Evolutionary conservation across 2,113 vertebrate genomes (phyloP), one percentile per base, ranked within the genome.

Genomic region (Sardina pilchardus): DNA sequence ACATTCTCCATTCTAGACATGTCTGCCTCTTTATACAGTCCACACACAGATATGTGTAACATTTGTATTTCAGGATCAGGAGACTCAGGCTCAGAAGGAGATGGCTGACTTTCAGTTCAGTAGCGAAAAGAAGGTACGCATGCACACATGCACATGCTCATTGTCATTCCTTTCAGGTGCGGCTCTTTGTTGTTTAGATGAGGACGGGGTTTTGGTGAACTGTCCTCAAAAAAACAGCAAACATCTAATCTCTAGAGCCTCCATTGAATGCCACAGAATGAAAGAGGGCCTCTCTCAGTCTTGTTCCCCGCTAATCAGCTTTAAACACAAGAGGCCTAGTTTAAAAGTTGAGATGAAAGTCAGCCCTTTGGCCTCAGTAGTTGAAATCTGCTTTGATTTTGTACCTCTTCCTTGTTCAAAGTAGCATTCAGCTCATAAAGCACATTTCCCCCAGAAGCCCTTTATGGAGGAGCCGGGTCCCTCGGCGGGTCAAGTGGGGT

Each of bases 111-210:
- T 96, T 90, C 96, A 97, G 87, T 88, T 45, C 88, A 88, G 26
- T 45, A 95, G 91, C 91, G 97, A 98, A 86, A 97, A 94, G 89
- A 96, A 97, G 97, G 98, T 99, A 95, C 34, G 17, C 14, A 78
- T 1, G 17, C 30, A 17, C 71, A 78, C 71, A 78, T 34, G 34
- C 8, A 75, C 67, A 75, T 30, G 1, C 67, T 30, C 12, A 78
- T 24, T 24, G 2, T 39, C 34, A 17, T 78, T 78, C 1, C 71
- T 78, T 5, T 6, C 71, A 30, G 71, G 30, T 78, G 30, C 14
- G 71, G 17, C 12, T 78, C 3, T 78, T 78, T 78, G 71, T 17
- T 36, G 71, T 78, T 36, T 78, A 34, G 63, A 71, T 78, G 71
- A 71, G 30, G 26, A 36, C 12, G 7, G 7, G 26, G 34, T 34